A percentile compares a stretch with the other conserved stretches of the same genome.
phyloP scores from a whole-genome alignment of 1,140 invertebrate genomes.

The Panulirus ornatus region DNA sequence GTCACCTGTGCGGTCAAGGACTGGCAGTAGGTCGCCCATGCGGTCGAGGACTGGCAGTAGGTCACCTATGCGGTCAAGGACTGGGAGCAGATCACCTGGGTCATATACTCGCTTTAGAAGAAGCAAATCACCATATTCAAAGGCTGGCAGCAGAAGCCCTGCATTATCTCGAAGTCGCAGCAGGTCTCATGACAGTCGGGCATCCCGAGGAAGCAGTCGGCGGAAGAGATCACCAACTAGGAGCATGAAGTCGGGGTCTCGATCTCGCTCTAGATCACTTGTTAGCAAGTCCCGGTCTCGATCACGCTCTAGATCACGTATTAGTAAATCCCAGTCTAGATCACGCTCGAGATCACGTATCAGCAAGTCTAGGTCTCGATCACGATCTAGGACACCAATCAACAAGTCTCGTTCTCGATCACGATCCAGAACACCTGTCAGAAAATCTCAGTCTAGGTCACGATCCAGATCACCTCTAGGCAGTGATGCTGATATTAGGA shows the following conservation, averaged over 20 bases:
- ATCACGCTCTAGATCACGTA: too few species aligned
- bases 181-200: constrained; percentile 6
- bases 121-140: not conserved
- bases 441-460: constrained; percentile 40
- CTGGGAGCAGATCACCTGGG: constrained; percentile 35
- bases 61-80: not conserved
- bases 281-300: too few species aligned
- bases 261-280: constrained; percentile 43
- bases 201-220: not conserved
- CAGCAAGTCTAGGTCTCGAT: constrained; percentile 38
- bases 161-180: not conserved
- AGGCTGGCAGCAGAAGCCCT: not conserved
- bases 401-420: too few species aligned
- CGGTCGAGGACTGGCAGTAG: too few species aligned
- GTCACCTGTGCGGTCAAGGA: constrained; percentile 9
- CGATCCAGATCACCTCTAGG: constrained; percentile 33
- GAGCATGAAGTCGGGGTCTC: constrained; percentile 30
- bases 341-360: constrained; percentile 36
- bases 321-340: constrained; percentile 30
- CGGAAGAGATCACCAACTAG: not conserved
- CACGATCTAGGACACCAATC: constrained; percentile 50
- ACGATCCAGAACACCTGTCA: too few species aligned
- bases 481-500: constrained; percentile 21
- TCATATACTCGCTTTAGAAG: constrained; percentile 11
- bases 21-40: not conserved